Percentiles rank a stretch among this genome's conserved stretches.
These are phyloP conservation scores for Drosophila algonquin DNA, from an alignment of 2,888 invertebrate species.

Conservation along the genomic window DNA sequence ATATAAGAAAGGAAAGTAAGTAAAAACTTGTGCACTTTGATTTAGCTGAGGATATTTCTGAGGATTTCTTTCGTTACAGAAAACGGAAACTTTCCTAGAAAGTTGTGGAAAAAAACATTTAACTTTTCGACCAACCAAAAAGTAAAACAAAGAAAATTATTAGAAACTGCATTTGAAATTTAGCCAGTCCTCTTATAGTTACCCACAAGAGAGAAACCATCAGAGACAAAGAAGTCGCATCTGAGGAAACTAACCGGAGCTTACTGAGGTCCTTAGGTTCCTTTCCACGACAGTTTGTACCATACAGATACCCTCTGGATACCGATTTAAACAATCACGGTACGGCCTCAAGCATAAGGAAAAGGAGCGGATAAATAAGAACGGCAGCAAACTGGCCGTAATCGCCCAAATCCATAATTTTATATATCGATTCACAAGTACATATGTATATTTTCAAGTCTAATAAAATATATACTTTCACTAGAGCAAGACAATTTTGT, in stretches of 20 bases:
- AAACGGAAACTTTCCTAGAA: conserved; percentile 17
- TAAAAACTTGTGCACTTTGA: too few relatives aligned
- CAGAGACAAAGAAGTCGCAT: conserved; percentile 28
- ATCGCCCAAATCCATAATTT: background rate
- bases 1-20: conserved; percentile 16
- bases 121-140: conserved; percentile 32
- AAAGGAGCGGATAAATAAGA: too few relatives aligned
- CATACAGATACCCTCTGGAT: too few relatives aligned
- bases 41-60: too few relatives aligned
- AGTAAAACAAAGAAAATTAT: conserved; percentile 10
- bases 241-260: conserved; percentile 17
- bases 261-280: background rate
- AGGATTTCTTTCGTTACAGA: too few relatives aligned
- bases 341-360: too few relatives aligned
- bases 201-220: conserved; percentile 24
- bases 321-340: too few relatives aligned
- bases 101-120: conserved; percentile 24
- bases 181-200: conserved; percentile 6
- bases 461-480: too few relatives aligned
- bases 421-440: background rate
- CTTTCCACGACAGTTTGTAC: too few relatives aligned
- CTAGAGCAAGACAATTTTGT: too few relatives aligned
- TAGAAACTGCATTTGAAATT: conserved; percentile 22
- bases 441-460: background rate
- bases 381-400: too few relatives aligned